A percentile compares a stretch with the other conserved stretches of the same genome.
phyloP scores from a whole-genome alignment of 2,888 invertebrate species.

The Pegoplata infirma region DNA sequence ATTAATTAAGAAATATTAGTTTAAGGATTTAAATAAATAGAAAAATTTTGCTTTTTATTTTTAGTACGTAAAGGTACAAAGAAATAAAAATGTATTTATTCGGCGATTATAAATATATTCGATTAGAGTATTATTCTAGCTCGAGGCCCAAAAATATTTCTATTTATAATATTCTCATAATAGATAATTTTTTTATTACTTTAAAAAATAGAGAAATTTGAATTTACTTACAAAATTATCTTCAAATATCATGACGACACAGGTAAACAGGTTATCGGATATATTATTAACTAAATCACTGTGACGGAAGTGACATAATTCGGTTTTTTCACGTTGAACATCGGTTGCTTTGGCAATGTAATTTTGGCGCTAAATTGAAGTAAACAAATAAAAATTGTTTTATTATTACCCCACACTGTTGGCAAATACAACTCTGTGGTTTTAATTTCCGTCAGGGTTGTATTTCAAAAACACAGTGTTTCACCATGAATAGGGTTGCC shows the following conservation, averaged over 20 bases:
- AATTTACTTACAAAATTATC: slow-evolving; percentile 73
- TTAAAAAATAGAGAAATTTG: not conserved
- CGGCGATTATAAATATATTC: no score
- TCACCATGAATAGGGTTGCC: no score
- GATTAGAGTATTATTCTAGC: no score
- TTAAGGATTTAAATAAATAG: not conserved
- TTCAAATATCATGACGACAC: slow-evolving; percentile 74
- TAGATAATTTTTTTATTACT: not conserved
- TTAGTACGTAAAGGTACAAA: no score
- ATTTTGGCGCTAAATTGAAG: slow-evolving; percentile 66
- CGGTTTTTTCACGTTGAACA: slow-evolving; percentile 70
- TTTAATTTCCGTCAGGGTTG: not conserved
- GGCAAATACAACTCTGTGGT: not conserved
- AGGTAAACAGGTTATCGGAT: slow-evolving; percentile 69
- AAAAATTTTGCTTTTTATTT: no score
- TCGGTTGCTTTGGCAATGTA: slow-evolving; percentile 75
- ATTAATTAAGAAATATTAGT: no score
- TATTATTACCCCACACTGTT: not conserved
- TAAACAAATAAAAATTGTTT: not conserved
- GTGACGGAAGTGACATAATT: slow-evolving; percentile 74
- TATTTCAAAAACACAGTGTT: not conserved
- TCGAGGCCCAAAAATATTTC: no score
- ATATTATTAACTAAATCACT: slow-evolving; percentile 70
- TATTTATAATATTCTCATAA: no score
- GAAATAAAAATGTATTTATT: no score